Conservation (phyloP, 2,113 vertebrate genomes). For the Pangasianodon gigas region DNA sequence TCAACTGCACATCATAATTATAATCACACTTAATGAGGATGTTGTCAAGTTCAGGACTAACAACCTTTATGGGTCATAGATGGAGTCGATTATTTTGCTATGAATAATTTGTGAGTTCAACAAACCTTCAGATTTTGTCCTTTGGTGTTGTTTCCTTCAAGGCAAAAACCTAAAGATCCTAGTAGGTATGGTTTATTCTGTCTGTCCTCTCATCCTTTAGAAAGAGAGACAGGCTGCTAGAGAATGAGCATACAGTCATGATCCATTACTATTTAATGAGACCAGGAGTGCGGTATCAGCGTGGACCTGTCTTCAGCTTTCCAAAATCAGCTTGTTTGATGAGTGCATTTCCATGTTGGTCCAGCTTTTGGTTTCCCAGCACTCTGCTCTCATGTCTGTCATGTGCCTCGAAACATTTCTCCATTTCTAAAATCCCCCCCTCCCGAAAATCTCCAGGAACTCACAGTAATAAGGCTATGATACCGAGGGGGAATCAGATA, state of each 20-base stretch:
- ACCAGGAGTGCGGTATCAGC: slow-evolving; percentile 28
- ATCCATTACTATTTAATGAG: slow-evolving; percentile 42
- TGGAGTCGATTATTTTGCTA: slow-evolving; percentile 1
- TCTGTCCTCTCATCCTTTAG: neutral
- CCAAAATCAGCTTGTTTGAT: slow-evolving; percentile 49
- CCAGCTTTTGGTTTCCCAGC: slow-evolving; percentile 34
- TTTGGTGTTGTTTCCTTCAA: neutral
- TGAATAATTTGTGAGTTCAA: neutral
- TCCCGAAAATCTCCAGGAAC: neutral
- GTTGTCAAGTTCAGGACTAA: slow-evolving; percentile 25
- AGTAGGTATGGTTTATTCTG: neutral
- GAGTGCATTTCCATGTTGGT: slow-evolving; percentile 54
- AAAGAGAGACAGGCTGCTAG: neutral
- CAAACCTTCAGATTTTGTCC: neutral
- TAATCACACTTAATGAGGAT: slow-evolving; percentile 25
- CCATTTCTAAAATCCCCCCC: neutral
- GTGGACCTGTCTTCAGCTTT: slow-evolving; percentile 38
- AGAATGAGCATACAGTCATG: slow-evolving; percentile 19
- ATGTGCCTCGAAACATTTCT: neutral
- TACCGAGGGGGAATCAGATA: neutral
- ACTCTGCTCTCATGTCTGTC: slow-evolving; percentile 8
- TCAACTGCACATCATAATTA: slow-evolving; percentile 1
- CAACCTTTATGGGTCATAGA: slow-evolving; percentile 1
- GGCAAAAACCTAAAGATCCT: neutral
- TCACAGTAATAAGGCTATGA: slow-evolving; percentile 10